Conservation (phyloP, 2,113 vertebrate genomes). For the Todiramphus chloris region DNA sequence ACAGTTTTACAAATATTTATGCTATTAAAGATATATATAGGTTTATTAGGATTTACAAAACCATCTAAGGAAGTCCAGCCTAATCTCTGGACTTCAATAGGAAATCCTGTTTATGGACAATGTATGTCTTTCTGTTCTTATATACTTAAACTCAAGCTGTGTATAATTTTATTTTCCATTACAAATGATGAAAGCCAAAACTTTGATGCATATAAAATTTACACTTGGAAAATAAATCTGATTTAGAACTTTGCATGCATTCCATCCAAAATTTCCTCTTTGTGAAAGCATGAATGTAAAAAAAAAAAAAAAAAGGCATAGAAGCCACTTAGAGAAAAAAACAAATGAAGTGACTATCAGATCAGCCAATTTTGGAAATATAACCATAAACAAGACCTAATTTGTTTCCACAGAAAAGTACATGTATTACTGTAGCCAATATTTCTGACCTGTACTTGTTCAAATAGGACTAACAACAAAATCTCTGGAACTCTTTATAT, state of each 20-base stretch:
- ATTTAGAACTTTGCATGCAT: not conserved
- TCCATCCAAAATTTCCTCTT: not conserved
- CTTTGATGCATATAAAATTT: not conserved
- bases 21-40: not conserved
- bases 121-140: not conserved
- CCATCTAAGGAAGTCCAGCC: not conserved
- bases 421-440: not conserved
- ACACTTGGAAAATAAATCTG: not conserved
- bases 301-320: not conserved
- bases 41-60: not conserved
- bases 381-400: not conserved
- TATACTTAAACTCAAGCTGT: not conserved
- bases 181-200: not conserved
- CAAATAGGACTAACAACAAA: not conserved
- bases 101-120: not conserved
- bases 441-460: not conserved
- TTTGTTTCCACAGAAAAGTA: not conserved
- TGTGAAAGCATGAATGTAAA: not conserved
- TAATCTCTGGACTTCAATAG: not conserved
- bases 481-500: not conserved
- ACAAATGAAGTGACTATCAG: not conserved
- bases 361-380: not conserved
- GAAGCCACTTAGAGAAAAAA: not conserved
- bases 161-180: conserved; percentile 30
- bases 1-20: conserved; percentile 5